Conservation (phyloP, 2,113 vertebrate genomes). For the Cinclus cinclus region DNA sequence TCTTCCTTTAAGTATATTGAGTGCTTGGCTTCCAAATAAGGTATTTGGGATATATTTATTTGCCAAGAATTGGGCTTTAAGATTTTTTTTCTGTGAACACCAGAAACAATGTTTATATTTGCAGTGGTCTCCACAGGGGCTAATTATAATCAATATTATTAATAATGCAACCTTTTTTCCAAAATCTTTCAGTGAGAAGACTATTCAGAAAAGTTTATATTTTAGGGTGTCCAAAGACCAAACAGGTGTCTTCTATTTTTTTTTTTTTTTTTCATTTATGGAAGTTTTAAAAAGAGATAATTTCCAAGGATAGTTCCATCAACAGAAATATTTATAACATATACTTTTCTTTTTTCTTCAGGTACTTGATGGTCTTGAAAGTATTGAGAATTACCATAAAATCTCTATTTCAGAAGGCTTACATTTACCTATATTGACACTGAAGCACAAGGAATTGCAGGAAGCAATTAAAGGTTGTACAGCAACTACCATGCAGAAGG, state of each 20-base stretch:
- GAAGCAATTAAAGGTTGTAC: conserved; percentile 71
- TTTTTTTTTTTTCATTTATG: rapidly evolving
- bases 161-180: not conserved
- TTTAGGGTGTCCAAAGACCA: not conserved
- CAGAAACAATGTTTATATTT: not conserved
- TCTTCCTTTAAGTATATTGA: not conserved
- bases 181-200: not conserved
- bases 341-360: conserved; percentile 30
- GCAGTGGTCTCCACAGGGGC: not conserved
- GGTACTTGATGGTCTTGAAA: conserved; percentile 79
- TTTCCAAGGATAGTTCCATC: not conserved
- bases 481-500: conserved; percentile 76
- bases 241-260: not conserved
- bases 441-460: conserved; percentile 74
- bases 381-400: conserved; percentile 76
- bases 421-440: conserved; percentile 64
- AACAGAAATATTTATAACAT: conserved; percentile 8
- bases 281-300: not conserved
- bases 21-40: not conserved
- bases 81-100: not conserved
- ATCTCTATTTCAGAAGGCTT: conserved; percentile 70
- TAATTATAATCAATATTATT: not conserved
- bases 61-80: not conserved
- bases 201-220: not conserved
- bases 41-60: not conserved